Evolutionary conservation across 1,140 invertebrate species (phyloP).

Genomic region (Bradysia coprophila): DNA sequence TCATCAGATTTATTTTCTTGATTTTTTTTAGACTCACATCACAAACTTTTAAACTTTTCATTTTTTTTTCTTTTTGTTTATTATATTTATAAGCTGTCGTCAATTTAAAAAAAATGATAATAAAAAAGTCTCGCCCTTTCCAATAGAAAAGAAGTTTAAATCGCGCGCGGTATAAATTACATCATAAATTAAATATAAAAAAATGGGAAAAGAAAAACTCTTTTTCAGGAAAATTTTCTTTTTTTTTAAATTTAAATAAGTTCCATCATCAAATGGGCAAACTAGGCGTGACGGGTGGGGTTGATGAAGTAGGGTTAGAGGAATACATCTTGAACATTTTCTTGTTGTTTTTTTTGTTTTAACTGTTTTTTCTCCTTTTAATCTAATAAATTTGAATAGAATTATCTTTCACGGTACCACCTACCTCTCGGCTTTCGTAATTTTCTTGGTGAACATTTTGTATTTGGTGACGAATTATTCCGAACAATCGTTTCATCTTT

Average conservation of each 20-base stretch:
- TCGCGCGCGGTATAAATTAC: too few species aligned
- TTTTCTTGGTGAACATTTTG: not conserved
- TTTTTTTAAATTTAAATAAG: not conserved
- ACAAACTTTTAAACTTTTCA: too few species aligned
- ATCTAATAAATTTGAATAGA: not conserved
- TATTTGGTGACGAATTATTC: not conserved
- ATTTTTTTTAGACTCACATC: too few species aligned
- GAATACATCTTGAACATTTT: not conserved
- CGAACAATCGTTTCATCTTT: not conserved
- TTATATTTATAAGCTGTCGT: too few species aligned
- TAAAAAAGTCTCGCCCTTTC: too few species aligned
- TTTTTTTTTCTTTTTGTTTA: too few species aligned
- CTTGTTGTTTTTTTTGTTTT: not conserved
- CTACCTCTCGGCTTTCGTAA: not conserved
- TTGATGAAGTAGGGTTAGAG: not conserved
- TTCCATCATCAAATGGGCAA: not conserved
- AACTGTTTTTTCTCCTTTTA: not conserved
- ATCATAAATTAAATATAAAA: too few species aligned
- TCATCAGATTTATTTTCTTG: too few species aligned
- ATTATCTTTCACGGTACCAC: conserved; percentile 1
- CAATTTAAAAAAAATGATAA: too few species aligned
- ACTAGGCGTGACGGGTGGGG: not conserved
- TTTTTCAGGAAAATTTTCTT: too few species aligned
- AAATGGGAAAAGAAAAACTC: too few species aligned
- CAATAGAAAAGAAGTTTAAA: too few species aligned